These are phyloP conservation scores for Formicarius rufipectus DNA, from an alignment of 2,113 vertebrate species.

Conservation along the genomic window DNA sequence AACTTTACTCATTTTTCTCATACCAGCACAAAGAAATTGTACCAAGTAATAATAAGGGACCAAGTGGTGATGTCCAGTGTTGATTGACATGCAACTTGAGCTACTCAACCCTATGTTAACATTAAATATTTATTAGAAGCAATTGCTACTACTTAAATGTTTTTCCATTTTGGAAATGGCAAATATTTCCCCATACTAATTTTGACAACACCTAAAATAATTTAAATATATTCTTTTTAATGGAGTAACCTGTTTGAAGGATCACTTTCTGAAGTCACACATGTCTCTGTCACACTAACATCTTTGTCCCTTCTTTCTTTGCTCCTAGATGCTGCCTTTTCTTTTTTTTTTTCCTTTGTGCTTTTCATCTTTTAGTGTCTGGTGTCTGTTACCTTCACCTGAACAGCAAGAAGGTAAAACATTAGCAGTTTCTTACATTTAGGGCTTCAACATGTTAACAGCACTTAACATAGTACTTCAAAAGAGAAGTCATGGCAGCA, in stretches of 20 bases:
- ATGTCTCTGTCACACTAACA: conserved; percentile 46
- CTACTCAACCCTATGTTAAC: neutral
- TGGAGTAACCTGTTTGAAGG: neutral
- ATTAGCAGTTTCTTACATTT: neutral
- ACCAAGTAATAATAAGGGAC: neutral
- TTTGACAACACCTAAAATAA: neutral
- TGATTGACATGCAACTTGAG: neutral
- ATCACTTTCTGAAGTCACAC: neutral
- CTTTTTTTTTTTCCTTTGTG: conserved; percentile 72
- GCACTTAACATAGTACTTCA: neutral
- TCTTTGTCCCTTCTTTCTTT: conserved; percentile 65
- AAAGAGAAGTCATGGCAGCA: neutral
- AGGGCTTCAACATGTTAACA: neutral
- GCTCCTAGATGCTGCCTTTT: conserved; percentile 76
- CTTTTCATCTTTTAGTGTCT: conserved; percentile 74
- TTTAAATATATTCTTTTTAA: neutral
- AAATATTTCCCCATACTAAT: neutral
- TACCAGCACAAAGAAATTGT: neutral
- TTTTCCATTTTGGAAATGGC: neutral
- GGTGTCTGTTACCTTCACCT: conserved; percentile 67
- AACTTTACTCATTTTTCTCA: neutral
- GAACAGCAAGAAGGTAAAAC: conserved; percentile 73
- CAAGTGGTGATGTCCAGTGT: neutral
- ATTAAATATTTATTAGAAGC: neutral
- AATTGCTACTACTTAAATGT: neutral